Evolutionary conservation across 2,113 vertebrate genomes (phyloP).

Genomic region (Misgurnus mizolepis): DNA sequence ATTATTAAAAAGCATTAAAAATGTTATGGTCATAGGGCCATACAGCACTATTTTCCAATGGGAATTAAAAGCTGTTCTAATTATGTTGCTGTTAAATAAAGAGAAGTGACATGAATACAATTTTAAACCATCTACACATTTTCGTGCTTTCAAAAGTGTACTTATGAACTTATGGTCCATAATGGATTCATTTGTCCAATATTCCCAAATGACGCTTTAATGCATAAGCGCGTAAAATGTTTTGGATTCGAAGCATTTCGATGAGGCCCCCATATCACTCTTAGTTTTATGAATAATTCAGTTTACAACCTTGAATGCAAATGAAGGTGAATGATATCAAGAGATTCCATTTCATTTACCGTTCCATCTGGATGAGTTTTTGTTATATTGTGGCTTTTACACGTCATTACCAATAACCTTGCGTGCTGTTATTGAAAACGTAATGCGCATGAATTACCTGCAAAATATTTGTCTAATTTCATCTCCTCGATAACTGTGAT

Average conservation of each 20-base stretch:
- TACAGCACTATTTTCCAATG: no score
- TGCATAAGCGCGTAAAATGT: constrained; percentile 13
- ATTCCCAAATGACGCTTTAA: constrained; percentile 19
- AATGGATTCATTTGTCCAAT: neutral
- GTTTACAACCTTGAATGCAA: constrained; percentile 36
- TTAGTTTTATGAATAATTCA: constrained; percentile 31
- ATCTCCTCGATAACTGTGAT: neutral
- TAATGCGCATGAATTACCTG: neutral
- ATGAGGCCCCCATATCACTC: constrained; percentile 14
- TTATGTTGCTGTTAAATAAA: no score
- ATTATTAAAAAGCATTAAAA: no score
- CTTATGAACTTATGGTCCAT: neutral
- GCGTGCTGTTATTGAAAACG: constrained; percentile 15
- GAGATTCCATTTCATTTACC: constrained; percentile 31
- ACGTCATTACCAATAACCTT: constrained; percentile 37
- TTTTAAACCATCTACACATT: neutral
- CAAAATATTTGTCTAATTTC: constrained; percentile 29
- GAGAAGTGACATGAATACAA: neutral
- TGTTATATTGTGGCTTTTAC: constrained; percentile 30
- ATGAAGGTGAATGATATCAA: constrained; percentile 34
- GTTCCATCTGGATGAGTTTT: constrained; percentile 35
- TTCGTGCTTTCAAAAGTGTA: constrained; percentile 18
- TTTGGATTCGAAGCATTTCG: constrained; percentile 30
- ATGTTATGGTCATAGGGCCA: no score
- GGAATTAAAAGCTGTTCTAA: no score